Percentiles rank a stretch among this genome's conserved stretches.
These are phyloP conservation scores for Scaptomyza parva DNA, from an alignment of 2,888 invertebrate genomes.

Conservation along the genomic window DNA sequence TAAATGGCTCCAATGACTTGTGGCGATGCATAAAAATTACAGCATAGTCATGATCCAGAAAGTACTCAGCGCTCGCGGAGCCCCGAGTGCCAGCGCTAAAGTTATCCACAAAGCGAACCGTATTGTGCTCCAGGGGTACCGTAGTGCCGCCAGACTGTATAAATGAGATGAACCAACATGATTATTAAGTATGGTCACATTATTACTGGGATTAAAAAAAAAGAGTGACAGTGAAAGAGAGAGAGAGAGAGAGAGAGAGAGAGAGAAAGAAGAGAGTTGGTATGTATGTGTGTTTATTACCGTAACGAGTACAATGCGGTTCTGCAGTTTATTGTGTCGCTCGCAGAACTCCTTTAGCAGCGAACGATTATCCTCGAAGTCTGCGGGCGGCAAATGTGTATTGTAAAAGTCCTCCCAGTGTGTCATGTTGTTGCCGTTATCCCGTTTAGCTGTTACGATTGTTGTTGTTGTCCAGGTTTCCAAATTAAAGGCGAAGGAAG, in stretches of 20 bases:
- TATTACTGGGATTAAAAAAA: conserved; percentile 26
- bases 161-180: neutral
- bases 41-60: conserved; percentile 93
- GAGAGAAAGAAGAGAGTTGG: neutral
- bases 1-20: conserved; percentile 96
- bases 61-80: conserved; percentile 97
- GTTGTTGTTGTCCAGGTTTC: conserved; percentile 11
- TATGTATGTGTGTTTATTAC: conserved; percentile 85
- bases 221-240: neutral
- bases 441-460: neutral
- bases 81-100: conserved; percentile 99
- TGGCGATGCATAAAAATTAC: conserved; percentile 97
- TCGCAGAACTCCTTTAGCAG: conserved; percentile 91
- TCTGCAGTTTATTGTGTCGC: conserved; percentile 88
- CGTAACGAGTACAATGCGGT: conserved; percentile 91
- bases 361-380: conserved; percentile 90
- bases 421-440: conserved; percentile 74
- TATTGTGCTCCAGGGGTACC: conserved; percentile 97
- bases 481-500: conserved; percentile 38
- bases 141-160: conserved; percentile 97
- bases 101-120: conserved; percentile 99
- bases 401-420: conserved; percentile 95
- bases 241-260: neutral
- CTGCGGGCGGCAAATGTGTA: conserved; percentile 90
- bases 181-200: conserved; percentile 16